Percentiles rank a stretch among this genome's conserved stretches.
phyloP scores from a whole-genome alignment of 2,888 invertebrate genomes.

The Oxycera nigricornis region DNA sequence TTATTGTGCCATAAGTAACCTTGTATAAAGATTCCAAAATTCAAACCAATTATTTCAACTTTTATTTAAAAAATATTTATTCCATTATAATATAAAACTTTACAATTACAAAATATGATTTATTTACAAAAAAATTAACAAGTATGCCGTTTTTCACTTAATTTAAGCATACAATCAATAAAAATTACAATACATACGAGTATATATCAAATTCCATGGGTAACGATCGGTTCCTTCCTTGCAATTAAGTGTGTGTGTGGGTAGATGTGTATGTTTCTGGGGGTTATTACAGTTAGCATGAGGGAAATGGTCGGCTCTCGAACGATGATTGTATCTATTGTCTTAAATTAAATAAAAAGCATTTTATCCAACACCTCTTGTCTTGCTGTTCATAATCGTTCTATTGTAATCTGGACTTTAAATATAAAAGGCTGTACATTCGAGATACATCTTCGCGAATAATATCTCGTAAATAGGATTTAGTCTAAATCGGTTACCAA shows the following conservation, averaged over 20 bases:
- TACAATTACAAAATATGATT: constrained; percentile 30
- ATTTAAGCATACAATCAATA: neutral
- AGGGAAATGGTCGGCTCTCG: constrained; percentile 2
- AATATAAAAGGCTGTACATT: neutral
- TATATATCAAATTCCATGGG: constrained; percentile 20
- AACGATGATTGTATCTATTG: neutral
- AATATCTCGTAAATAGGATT: neutral
- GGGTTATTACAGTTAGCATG: neutral
- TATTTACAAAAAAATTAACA: constrained; percentile 35
- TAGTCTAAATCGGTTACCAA: constrained; percentile 9
- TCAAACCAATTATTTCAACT: neutral
- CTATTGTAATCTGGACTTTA: constrained; percentile 15
- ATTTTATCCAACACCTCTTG: constrained; percentile 34
- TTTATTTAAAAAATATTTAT: constrained; percentile 35
- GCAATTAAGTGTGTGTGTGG: too few species aligned
- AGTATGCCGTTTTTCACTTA: neutral
- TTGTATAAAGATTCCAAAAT: too few species aligned
- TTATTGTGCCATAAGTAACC: too few species aligned
- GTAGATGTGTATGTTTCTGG: too few species aligned
- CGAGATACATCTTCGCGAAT: constrained; percentile 7
- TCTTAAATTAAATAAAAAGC: constrained; percentile 4
- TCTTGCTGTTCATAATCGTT: neutral
- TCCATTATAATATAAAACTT: constrained; percentile 32
- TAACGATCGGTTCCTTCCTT: constrained; percentile 25
- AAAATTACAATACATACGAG: neutral